Conservation (phyloP, 2,113 vertebrate genomes). For the Triplophysa rosa region DNA sequence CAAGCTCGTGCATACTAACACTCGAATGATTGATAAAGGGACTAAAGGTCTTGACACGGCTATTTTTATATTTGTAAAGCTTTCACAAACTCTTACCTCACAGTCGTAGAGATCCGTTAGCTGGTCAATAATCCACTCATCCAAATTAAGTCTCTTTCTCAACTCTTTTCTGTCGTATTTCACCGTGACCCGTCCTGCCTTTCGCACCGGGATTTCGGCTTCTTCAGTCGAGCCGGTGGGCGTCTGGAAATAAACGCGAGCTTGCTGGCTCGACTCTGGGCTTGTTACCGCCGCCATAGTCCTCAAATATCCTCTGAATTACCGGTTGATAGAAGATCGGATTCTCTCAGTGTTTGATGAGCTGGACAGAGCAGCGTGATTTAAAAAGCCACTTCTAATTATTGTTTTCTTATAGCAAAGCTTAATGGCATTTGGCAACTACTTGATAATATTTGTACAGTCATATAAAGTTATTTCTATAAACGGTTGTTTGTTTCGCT, state of each 20-base stretch:
- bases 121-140: constrained; percentile 92
- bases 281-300: constrained; percentile 82
- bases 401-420: constrained; percentile 27
- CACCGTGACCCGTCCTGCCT: constrained; percentile 89
- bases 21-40: constrained; percentile 1
- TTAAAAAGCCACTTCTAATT: constrained; percentile 42
- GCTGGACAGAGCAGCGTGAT: constrained; percentile 2
- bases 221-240: constrained; percentile 76
- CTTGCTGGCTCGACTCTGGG: constrained; percentile 81
- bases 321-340: constrained; percentile 25
- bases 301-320: constrained; percentile 50
- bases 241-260: constrained; percentile 88
- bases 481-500: not conserved
- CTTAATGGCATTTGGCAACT: constrained; percentile 39
- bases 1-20: not conserved
- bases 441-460: not conserved
- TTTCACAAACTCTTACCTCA: constrained; percentile 75
- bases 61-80: constrained; percentile 48
- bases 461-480: not conserved
- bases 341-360: constrained; percentile 40
- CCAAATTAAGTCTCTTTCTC: constrained; percentile 88
- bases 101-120: constrained; percentile 90
- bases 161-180: constrained; percentile 93
- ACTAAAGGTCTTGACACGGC: constrained; percentile 41
- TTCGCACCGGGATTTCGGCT: constrained; percentile 81